Evolutionary conservation across 2,888 invertebrate genomes (phyloP).

Genomic region (Bellardia pandia): DNA sequence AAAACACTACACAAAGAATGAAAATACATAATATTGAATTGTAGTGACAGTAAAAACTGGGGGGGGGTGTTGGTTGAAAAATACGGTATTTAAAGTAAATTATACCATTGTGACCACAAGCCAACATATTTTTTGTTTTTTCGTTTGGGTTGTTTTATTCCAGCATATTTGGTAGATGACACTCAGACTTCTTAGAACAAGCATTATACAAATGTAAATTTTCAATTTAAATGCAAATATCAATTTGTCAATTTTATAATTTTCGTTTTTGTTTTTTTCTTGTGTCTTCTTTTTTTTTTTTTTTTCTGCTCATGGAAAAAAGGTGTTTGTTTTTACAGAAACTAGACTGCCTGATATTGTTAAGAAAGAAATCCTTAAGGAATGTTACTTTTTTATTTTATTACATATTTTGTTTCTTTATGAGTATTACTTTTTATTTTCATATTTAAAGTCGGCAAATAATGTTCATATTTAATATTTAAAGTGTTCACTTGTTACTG

Average conservation of each 20-base stretch:
- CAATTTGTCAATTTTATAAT: conserved; percentile 83
- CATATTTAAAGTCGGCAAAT: conserved; percentile 41
- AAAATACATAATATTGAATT: conserved; percentile 37
- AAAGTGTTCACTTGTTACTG: conserved; percentile 66
- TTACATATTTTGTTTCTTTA: conserved; percentile 55
- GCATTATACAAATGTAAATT: conserved; percentile 83
- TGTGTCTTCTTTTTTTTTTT: not conserved
- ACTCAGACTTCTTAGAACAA: conserved; percentile 62
- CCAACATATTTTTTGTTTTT: conserved; percentile 22
- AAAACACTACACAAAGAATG: not conserved
- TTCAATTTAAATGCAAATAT: conserved; percentile 85
- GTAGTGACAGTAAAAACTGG: not conserved
- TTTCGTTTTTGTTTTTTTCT: conserved; percentile 41
- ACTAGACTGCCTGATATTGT: too few species aligned
- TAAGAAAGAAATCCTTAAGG: conserved; percentile 65
- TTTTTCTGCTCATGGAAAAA: conserved; percentile 35
- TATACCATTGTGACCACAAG: conserved; percentile 82
- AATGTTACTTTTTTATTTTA: conserved; percentile 72
- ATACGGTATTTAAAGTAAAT: conserved; percentile 83
- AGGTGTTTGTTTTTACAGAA: conserved; percentile 19
- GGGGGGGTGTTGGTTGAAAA: conserved; percentile 72
- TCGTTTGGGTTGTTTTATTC: not conserved
- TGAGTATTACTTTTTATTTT: conserved; percentile 12
- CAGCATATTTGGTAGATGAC: conserved; percentile 28
- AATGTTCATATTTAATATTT: conserved; percentile 72